Evolutionary conservation across 2,797 vertebrate species (phyloP), one percentile per base, ranked within the genome.

Genomic region (Trachurus trachurus): DNA sequence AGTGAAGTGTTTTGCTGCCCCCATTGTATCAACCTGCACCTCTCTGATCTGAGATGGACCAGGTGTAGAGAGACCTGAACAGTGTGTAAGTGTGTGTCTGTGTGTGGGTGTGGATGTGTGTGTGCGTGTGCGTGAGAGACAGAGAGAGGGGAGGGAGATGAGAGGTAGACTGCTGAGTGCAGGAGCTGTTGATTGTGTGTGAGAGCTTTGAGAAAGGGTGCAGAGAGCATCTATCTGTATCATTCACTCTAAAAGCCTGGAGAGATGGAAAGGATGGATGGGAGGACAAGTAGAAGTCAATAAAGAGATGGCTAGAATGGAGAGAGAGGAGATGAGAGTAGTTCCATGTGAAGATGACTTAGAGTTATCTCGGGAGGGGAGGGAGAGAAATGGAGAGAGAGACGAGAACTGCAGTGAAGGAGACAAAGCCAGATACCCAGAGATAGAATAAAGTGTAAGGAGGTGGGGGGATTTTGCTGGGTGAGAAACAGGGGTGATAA

Each of bases 201-300:
- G 91, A 93, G 90, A 92, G 92, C 92, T 92, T 81, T 84, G 89
- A 91, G 91, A 91, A 92, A 91, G 89, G 84, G 74, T 87, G 84
- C 86, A 87, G 92, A 92, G 89, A 93, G 89, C 91, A 93, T 93
- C 88, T 93, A 91, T 94, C 92, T 91, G 82, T 92, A 92, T 93
- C 93, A 91, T 91, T 93, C 92, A 88, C 87, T 91, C 88, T 93
- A 92, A 94, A 93, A 93, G 92, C 90, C 89, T 81, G 81, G 70
- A 91, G 88, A 92, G 89, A 93, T 90, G 85, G 85, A 87, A 88
- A 88, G 90, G 90, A 93, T 93, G 91, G 89, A 91, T 92, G 89
- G 87, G 84, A 87, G 89, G 89, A 92, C 92, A 92, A 93, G 92
- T 92, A 92, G 83, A 87, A 90, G 91, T 93, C 91, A 94, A 93